Base-by-base conservation (phyloP, 1,140 invertebrate genomes). In the Thaumetopoea pityocampa region DNA sequence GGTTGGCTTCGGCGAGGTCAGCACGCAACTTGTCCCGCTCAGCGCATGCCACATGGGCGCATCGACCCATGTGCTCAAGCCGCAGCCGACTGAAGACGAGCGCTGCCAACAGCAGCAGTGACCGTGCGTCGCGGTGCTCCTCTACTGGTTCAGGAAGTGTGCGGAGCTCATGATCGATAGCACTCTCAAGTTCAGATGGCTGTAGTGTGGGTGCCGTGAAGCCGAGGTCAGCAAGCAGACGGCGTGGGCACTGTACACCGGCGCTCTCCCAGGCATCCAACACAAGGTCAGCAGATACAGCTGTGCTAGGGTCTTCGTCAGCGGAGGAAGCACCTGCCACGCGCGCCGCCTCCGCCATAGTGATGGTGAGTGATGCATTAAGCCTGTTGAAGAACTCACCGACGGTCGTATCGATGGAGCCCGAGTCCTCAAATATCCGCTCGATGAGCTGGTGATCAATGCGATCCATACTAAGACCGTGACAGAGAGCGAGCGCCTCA, bases 1-100 rank as follows among this genome's bases (percentile, higher is more conserved):
- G 87, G 57, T 96, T 96, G 0, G 94, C 94, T 55, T 96, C 93
- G 5, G 86, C 77, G 5, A 96, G 87, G 64, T 96, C 94, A 1
- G 82, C 72, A 27, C 90, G 88, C 8, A 97, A 71, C 72, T 96
- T 96, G 26, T 94, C 90, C 91, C 94, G 34, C 68, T 87, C 61
- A 49, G 69, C 51, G 37, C 52, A 46, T 34, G 78, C 59, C 9
- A 66, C 48, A 12, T 63, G 64, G 11, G 67, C 42, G 5, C 51
- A 53, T 3, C 51, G 49, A 9, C 63, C 56, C 0, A 66, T 46
- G 1, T 46, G 45, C 3, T 64, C 57, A 3, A 67, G 52, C 5
- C 76, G 69, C 23, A 74, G 48, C 3, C 77, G 62, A n/a, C 66
- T 47, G 1, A 84, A 41, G 7, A 59, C 59, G 4, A 77, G 43